These are phyloP conservation scores for Xenopus petersii DNA, from an alignment of 2,797 vertebrate genomes.

Conservation along the genomic window DNA sequence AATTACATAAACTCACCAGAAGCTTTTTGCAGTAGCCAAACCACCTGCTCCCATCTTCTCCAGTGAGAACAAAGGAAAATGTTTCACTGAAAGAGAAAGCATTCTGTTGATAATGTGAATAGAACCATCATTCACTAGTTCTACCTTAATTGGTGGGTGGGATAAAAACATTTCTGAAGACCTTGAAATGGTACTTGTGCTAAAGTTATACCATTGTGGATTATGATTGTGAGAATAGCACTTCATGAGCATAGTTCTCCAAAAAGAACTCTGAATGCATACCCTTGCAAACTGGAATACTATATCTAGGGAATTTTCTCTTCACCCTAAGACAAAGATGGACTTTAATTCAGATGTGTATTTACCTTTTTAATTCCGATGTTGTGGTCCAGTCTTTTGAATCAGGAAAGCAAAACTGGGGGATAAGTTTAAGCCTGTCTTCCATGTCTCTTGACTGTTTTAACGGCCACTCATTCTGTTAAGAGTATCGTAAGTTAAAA, in stretches of 20 bases:
- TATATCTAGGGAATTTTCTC: too few relatives aligned
- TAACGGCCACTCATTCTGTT: conserved; percentile 81
- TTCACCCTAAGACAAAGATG: too few relatives aligned
- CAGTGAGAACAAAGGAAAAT: conserved; percentile 94
- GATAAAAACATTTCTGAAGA: too few relatives aligned
- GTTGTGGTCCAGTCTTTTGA: conserved; percentile 86
- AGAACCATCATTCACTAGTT: too few relatives aligned
- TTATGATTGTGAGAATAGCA: too few relatives aligned
- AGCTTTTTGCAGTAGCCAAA: conserved; percentile 98
- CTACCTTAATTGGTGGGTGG: too few relatives aligned
- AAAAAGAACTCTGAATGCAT: too few relatives aligned
- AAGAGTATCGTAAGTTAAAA: background rate
- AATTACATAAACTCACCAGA: conserved; percentile 75
- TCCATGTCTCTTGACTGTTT: conserved; percentile 86
- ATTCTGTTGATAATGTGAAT: background rate
- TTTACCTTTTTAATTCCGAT: conserved; percentile 82
- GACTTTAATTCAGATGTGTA: background rate
- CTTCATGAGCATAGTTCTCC: too few relatives aligned
- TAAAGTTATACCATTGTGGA: too few relatives aligned
- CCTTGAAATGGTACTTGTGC: too few relatives aligned
- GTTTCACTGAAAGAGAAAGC: conserved; percentile 79
- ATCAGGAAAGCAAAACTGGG: conserved; percentile 96
- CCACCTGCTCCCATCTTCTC: conserved; percentile 95
- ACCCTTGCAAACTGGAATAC: too few relatives aligned
- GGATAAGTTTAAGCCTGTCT: conserved; percentile 92